Evolutionary conservation across 2,113 vertebrate species (phyloP).

Genomic region (Epinephelus cyanopodus): DNA sequence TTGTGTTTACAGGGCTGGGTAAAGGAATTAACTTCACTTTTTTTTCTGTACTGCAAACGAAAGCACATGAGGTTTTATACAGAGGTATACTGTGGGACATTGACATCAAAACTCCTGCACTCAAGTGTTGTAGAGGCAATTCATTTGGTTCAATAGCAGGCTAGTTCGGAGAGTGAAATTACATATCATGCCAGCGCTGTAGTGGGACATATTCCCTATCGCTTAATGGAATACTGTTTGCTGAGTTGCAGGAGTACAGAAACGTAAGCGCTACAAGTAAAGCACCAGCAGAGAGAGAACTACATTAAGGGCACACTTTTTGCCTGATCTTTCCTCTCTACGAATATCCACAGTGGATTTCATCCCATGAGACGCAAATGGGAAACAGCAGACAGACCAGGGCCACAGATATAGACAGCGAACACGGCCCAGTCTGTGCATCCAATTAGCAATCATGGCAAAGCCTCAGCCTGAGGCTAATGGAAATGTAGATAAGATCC

Average conservation of each 20-base stretch:
- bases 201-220: conserved; percentile 18
- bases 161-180: conserved; percentile 51
- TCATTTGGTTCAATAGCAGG: conserved; percentile 50
- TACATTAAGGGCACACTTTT: conserved; percentile 4
- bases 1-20: conserved; percentile 15
- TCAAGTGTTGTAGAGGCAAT: conserved; percentile 21
- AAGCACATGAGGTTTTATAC: not conserved
- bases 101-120: conserved; percentile 21
- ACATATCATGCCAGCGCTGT: conserved; percentile 28
- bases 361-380: conserved; percentile 42
- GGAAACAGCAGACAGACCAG: conserved; percentile 48
- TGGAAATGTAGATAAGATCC: conserved; percentile 78
- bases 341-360: conserved; percentile 30
- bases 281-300: not conserved
- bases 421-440: conserved; percentile 17
- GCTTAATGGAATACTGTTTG: conserved; percentile 37
- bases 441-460: conserved; percentile 74
- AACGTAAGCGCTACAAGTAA: conserved; percentile 4
- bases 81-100: not conserved
- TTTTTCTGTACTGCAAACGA: conserved; percentile 2
- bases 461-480: conserved; percentile 65
- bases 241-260: conserved; percentile 18
- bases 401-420: conserved; percentile 40
- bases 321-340: conserved; percentile 34
- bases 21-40: not conserved